A percentile compares a stretch with the other conserved stretches of the same genome.
Evolutionary conservation across 2,113 vertebrate species (phyloP).

Genomic region (Antigone vipio): DNA sequence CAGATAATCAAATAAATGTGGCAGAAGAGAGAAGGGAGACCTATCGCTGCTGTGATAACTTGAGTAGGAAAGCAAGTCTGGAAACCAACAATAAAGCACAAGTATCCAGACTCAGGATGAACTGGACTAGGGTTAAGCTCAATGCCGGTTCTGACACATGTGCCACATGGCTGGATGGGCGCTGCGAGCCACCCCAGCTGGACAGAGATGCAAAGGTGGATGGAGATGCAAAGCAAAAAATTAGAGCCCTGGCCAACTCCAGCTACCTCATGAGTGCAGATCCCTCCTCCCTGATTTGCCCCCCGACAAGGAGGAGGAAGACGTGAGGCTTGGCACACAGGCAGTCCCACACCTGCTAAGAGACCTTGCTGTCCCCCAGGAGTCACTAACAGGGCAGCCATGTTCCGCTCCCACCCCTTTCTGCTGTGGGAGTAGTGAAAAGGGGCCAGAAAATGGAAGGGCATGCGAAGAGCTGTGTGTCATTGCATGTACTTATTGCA

Average conservation of each 20-base stretch:
- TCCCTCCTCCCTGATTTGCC: fast-evolving
- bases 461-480: fast-evolving
- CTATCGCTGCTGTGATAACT: neutral
- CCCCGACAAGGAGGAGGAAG: neutral
- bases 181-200: fast-evolving
- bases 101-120: neutral
- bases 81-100: neutral
- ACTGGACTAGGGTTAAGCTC: neutral
- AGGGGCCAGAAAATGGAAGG: neutral
- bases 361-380: neutral
- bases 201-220: neutral
- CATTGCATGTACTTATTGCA: fast-evolving
- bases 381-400: neutral
- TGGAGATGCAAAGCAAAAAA: neutral
- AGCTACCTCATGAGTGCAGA: neutral
- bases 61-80: neutral
- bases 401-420: neutral
- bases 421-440: neutral
- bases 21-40: neutral
- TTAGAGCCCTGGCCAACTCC: neutral
- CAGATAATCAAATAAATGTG: neutral
- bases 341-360: fast-evolving
- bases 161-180: fast-evolving
- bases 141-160: neutral
- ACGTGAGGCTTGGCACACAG: neutral